Evolutionary conservation across 2,888 invertebrate genomes (phyloP).

Genomic region (Nymphalis urticae): DNA sequence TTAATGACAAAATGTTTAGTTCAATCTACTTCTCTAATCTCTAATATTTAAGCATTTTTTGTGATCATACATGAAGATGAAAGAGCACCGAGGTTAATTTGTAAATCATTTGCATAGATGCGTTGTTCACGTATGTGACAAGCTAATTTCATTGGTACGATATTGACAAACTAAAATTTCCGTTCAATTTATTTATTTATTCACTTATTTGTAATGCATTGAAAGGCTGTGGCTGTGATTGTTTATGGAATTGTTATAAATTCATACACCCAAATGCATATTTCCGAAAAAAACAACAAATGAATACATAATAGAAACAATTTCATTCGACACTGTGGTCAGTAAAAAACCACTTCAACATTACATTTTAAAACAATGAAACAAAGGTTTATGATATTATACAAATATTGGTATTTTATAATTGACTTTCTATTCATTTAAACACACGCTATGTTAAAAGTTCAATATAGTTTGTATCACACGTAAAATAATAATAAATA

Average conservation of each 20-base stretch:
- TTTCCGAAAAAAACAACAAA: not conserved
- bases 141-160: slow-evolving; percentile 2
- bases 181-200: not conserved
- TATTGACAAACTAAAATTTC: not conserved
- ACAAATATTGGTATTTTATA: not conserved
- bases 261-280: not conserved
- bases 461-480: not conserved
- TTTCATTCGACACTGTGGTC: not conserved
- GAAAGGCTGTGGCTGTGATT: not conserved
- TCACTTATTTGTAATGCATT: not conserved
- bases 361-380: not conserved
- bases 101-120: slow-evolving; percentile 13
- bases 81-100: not conserved
- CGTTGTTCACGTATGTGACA: slow-evolving; percentile 7
- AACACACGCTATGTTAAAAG: not conserved
- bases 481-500: not conserved
- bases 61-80: not conserved
- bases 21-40: too few relatives aligned
- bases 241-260: not conserved
- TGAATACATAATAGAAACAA: not conserved
- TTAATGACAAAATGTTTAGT: too few relatives aligned
- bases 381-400: not conserved
- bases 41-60: too few relatives aligned
- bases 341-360: not conserved
- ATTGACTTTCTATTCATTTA: not conserved